Evolutionary conservation across 2,888 invertebrate species (phyloP).

Genomic region (Serrognathus titanus): DNA sequence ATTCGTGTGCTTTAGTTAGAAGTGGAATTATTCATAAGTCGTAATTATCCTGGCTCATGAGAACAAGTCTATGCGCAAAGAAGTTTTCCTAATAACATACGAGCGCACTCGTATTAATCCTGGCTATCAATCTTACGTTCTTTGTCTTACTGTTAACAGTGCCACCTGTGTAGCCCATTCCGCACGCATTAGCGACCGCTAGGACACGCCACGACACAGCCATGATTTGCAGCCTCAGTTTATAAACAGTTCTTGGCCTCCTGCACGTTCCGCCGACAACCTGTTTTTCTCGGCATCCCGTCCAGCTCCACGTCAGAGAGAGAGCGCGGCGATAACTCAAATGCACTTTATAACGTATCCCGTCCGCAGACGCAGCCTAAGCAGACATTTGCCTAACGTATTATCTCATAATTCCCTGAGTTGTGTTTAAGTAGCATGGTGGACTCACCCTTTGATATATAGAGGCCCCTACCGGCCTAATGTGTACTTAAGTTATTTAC

Average conservation of each 20-base stretch:
- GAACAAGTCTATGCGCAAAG: not conserved
- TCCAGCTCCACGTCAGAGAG: conserved; percentile 4
- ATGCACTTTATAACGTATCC: conserved; percentile 2
- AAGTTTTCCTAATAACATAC: conserved; percentile 1
- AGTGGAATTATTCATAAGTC: not conserved
- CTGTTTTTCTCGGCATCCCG: conserved; percentile 7
- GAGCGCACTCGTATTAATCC: conserved; percentile 16
- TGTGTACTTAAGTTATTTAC: conserved; percentile 48
- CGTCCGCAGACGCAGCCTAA: conserved; percentile 30
- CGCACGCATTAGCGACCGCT: conserved; percentile 30
- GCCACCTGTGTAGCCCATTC: conserved; percentile 30
- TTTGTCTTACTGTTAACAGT: conserved; percentile 26
- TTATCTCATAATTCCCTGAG: conserved; percentile 48
- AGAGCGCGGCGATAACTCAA: conserved; percentile 10
- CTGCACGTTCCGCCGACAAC: conserved; percentile 14
- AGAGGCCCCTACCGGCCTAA: conserved; percentile 39
- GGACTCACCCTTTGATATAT: conserved; percentile 44
- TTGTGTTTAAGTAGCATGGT: conserved; percentile 44
- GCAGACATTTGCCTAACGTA: conserved; percentile 47
- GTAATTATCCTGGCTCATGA: not conserved
- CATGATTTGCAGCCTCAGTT: conserved; percentile 32
- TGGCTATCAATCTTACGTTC: conserved; percentile 23
- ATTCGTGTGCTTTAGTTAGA: no score
- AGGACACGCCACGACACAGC: conserved; percentile 28
- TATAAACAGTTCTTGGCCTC: conserved; percentile 26